Evolutionary conservation across 2,797 vertebrate species (phyloP).

Genomic region (Bovichtus variegatus): DNA sequence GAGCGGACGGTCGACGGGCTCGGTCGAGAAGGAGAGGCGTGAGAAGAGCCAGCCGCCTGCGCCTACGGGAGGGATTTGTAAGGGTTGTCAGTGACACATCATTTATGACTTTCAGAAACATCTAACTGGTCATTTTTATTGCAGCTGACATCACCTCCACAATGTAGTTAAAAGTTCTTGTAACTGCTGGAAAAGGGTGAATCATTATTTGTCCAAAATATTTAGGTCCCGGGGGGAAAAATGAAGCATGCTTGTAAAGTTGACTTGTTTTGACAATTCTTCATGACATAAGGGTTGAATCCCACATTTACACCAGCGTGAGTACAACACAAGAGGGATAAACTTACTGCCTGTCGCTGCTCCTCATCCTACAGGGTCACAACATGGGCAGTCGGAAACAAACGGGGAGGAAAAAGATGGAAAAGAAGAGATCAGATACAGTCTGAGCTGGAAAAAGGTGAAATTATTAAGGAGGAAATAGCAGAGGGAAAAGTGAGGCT

Average conservation of each 20-base stretch:
- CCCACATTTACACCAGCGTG: slow-evolving; percentile 5
- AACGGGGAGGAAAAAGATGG: slow-evolving; percentile 61
- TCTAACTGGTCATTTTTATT: background rate
- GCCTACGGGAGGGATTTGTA: slow-evolving; percentile 79
- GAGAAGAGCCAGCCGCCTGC: slow-evolving; percentile 91
- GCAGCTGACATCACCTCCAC: slow-evolving; percentile 10
- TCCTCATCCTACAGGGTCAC: slow-evolving; percentile 92
- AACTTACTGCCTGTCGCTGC: slow-evolving; percentile 98
- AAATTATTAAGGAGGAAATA: slow-evolving; percentile 38
- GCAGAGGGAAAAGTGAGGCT: slow-evolving; percentile 37
- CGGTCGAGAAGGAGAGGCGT: slow-evolving; percentile 87
- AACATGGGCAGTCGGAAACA: slow-evolving; percentile 74
- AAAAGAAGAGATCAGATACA: slow-evolving; percentile 63
- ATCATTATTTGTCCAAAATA: background rate
- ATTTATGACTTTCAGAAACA: background rate
- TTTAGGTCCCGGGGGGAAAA: slow-evolving; percentile 1
- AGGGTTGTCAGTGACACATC: background rate
- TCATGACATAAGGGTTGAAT: background rate
- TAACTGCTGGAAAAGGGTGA: background rate
- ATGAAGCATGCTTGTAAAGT: background rate
- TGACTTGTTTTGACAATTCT: slow-evolving; percentile 8
- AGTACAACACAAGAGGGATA: slow-evolving; percentile 24
- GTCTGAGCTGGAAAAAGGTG: slow-evolving; percentile 31
- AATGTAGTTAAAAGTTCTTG: background rate
- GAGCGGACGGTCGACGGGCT: slow-evolving; percentile 88